Base-by-base conservation (phyloP, 2,113 vertebrate species). In the Polypterus senegalus region DNA sequence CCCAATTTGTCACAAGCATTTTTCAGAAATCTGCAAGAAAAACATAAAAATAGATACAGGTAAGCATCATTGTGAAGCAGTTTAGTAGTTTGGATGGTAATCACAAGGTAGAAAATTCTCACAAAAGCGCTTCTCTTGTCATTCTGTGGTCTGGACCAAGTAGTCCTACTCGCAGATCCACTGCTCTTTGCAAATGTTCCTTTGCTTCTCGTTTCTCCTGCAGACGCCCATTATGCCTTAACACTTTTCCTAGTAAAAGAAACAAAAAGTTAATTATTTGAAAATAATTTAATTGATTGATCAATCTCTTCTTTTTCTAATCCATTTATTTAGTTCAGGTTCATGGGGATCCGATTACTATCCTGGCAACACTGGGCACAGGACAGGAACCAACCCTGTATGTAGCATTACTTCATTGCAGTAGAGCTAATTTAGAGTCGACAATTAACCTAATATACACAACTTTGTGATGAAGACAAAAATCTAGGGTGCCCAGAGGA, bases 161-260 rank as follows among this genome's bases (percentile, higher is more conserved):
- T 58, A 71, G 48, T 27, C 64, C 63, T 0, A 10, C 59, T 58
- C 71, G 70, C 59, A 74, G 57, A 62, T 70, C 66, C 8, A 69
- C 58, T 51, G 73, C 70, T 48, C 61, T 66, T 27, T 65, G 68
- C 54, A 74, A 49, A 54, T 49, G 58, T 63, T 61, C 64, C 5
- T 45, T 9, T 4, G 71, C 69, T 61, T 76, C 67, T 8, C 63
- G 67, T 47, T 49, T 45, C 45, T 9, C 2, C 1, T 61, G 60
- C 60, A 61, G 61, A 9, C 48, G 61, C 10, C 52, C 51, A 44
- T 65, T 58, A 60, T 9, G 68, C 9, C 56, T 7, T 57, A 79
- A 44, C 49, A 80, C 64, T 2, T 75, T 70, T 59, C 67, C 70
- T 73, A 66, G 63, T 59, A 62, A 74, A 58, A 69, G 47, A 53